Evolutionary conservation across 1,140 invertebrate species (phyloP).

Genomic region (Amphibalanus amphitrite): DNA sequence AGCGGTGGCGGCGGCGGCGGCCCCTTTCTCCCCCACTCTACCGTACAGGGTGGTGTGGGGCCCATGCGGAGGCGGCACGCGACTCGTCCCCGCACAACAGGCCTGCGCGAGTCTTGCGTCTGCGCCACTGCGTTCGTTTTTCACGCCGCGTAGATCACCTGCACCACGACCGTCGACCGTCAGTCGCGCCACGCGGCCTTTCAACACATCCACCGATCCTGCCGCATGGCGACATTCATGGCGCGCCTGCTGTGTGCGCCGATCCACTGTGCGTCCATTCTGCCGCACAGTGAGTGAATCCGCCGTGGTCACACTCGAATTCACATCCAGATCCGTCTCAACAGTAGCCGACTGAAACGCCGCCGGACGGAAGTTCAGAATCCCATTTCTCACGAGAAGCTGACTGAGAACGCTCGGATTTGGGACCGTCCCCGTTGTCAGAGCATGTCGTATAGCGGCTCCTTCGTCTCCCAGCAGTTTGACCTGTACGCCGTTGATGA

Average conservation of each 20-base stretch:
- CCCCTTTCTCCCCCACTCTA: not conserved
- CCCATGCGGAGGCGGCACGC: not conserved
- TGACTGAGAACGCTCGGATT: conserved; percentile 52
- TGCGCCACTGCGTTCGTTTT: no score
- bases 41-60: not conserved
- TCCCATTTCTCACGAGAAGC: conserved; percentile 45
- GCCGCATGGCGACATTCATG: conserved; percentile 12
- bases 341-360: not conserved
- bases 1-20: not conserved
- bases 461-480: conserved; percentile 48
- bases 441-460: conserved; percentile 44
- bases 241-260: conserved; percentile 38
- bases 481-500: conserved; percentile 54
- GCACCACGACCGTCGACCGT: conserved; percentile 7
- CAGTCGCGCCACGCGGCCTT: conserved; percentile 4
- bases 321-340: conserved; percentile 36
- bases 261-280: conserved; percentile 48
- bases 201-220: conserved; percentile 4
- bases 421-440: conserved; percentile 44
- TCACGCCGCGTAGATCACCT: no score
- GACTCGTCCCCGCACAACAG: conserved; percentile 7
- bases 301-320: conserved; percentile 49
- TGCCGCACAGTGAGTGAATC: conserved; percentile 51
- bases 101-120: no score
- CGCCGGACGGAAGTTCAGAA: conserved; percentile 33